phyloP scores from a whole-genome alignment of 2,113 vertebrate genomes.

The Hippocampus comes region DNA sequence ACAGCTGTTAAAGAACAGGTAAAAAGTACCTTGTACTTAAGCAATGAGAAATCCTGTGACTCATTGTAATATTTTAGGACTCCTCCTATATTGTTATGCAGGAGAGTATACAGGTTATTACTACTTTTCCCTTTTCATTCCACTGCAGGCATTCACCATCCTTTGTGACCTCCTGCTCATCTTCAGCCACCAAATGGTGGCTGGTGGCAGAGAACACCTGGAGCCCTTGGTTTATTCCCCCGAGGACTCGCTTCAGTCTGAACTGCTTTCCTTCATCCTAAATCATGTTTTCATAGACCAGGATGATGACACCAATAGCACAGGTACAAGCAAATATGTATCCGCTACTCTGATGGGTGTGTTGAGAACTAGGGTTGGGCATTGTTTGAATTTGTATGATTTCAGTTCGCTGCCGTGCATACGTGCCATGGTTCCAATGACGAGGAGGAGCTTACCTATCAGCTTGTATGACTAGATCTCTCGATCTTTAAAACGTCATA shows the following conservation, averaged over 20 bases:
- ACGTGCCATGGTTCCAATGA: too few species aligned
- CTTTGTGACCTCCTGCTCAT: conserved; percentile 96
- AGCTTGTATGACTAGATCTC: neutral
- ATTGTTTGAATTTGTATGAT: too few species aligned
- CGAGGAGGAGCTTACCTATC: neutral
- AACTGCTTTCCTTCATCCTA: conserved; percentile 94
- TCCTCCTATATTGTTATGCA: neutral
- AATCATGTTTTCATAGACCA: conserved; percentile 99
- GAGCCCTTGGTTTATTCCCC: conserved; percentile 92
- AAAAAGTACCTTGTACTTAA: neutral
- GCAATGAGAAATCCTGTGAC: neutral
- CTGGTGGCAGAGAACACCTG: conserved; percentile 90
- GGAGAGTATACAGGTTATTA: neutral
- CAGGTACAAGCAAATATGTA: conserved; percentile 69
- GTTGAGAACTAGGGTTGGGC: too few species aligned
- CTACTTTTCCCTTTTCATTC: neutral
- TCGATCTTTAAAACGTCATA: too few species aligned
- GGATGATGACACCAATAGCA: conserved; percentile 92
- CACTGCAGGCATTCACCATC: conserved; percentile 91
- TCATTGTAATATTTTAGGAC: neutral
- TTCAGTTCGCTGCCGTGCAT: too few species aligned
- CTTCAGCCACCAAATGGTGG: conserved; percentile 99
- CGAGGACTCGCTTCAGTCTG: conserved; percentile 91
- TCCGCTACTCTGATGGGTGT: neutral
- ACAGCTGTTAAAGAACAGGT: conserved; percentile 99